Conservation (phyloP, 2,888 invertebrate species). For the Limnephilus marmoratus region DNA sequence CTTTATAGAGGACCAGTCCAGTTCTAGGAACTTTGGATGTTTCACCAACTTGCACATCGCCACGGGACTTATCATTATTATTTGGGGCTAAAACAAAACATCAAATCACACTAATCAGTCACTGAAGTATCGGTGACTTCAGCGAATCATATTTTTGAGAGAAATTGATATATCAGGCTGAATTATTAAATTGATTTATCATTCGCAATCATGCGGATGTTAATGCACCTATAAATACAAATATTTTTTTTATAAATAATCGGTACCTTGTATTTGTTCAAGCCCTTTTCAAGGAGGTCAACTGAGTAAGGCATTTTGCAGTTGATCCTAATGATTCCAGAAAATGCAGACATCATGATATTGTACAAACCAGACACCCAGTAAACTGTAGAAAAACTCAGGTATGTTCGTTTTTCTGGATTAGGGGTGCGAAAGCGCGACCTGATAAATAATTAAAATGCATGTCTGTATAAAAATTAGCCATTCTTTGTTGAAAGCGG, state of each 20-base stretch:
- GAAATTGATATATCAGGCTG: neutral
- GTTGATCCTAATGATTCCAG: constrained; percentile 67
- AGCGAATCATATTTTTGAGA: neutral
- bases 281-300: constrained; percentile 63
- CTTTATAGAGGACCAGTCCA: constrained; percentile 56
- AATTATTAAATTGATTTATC: neutral
- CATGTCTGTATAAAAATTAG: no score
- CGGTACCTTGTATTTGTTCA: constrained; percentile 68
- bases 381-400: constrained; percentile 67
- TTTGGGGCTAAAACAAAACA: constrained; percentile 50
- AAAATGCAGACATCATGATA: constrained; percentile 64
- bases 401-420: neutral
- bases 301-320: constrained; percentile 65
- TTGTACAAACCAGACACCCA: constrained; percentile 68
- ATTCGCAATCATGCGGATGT: neutral
- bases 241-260: constrained; percentile 30
- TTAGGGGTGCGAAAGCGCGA: neutral
- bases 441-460: neutral
- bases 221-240: neutral
- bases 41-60: constrained; percentile 32
- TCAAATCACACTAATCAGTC: neutral
- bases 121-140: neutral
- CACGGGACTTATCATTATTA: constrained; percentile 51
- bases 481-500: no score
- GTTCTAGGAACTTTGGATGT: constrained; percentile 27